A percentile compares a stretch with the other conserved stretches of the same genome.
These are phyloP conservation scores for Calameuta idolon DNA, from an alignment of 2,888 invertebrate genomes.

Conservation along the genomic window DNA sequence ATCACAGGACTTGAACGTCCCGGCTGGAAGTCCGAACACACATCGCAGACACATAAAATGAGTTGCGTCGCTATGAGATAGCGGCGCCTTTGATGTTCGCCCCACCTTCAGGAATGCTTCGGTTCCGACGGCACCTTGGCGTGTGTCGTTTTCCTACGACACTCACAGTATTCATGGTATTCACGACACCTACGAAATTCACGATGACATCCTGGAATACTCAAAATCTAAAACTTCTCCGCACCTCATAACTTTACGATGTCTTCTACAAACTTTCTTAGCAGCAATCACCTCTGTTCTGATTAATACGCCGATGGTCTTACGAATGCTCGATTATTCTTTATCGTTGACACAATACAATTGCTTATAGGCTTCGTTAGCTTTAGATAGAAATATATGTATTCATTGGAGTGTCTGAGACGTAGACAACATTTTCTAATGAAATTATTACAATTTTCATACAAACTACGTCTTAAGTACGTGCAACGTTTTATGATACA, in stretches of 20 bases:
- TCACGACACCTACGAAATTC: not conserved
- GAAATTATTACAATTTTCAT: not conserved
- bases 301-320: not conserved
- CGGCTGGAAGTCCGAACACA: slow-evolving; percentile 11
- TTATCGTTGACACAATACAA: not conserved
- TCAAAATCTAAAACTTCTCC: not conserved
- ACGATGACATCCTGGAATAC: not conserved
- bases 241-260: not conserved
- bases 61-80: slow-evolving; percentile 54
- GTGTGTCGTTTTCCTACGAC: slow-evolving; percentile 17
- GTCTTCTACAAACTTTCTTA: not conserved
- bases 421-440: not conserved
- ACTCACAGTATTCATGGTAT: not conserved
- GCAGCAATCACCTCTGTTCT: not conserved
- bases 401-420: not conserved
- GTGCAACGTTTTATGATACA: not conserved
- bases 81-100: slow-evolving; percentile 60
- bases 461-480: not conserved
- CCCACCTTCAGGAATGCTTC: slow-evolving; percentile 33
- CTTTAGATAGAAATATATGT: not conserved
- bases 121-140: slow-evolving; percentile 22
- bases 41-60: slow-evolving; percentile 41
- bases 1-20: slow-evolving; percentile 41
- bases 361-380: not conserved
- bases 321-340: not conserved